Conservation (phyloP, 2,888 invertebrate species). For the Epistrophe eligans region DNA sequence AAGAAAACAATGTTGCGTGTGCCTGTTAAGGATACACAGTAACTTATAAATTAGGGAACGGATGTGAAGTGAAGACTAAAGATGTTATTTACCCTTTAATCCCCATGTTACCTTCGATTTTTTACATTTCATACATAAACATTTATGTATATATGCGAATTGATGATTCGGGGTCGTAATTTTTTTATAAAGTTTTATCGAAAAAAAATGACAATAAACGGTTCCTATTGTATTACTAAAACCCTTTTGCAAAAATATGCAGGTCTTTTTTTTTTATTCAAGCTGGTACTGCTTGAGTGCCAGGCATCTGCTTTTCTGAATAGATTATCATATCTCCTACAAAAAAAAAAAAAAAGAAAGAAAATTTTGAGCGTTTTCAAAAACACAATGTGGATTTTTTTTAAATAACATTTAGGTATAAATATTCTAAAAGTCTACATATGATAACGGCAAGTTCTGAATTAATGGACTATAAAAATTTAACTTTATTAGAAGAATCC, state of each 20-base stretch:
- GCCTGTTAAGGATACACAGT: not conserved
- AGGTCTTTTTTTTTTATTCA: conserved; percentile 18
- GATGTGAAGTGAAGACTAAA: conserved; percentile 13
- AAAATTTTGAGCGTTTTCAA: not conserved
- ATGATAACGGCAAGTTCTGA: no score
- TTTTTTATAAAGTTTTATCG: conserved; percentile 2
- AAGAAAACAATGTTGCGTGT: conserved; percentile 23
- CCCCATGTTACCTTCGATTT: not conserved
- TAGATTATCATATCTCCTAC: not conserved
- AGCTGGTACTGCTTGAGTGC: not conserved
- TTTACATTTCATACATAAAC: not conserved
- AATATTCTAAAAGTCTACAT: no score
- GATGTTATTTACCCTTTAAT: conserved; percentile 32
- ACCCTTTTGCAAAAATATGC: conserved; percentile 14
- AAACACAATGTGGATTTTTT: no score
- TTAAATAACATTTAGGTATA: no score
- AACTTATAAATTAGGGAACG: conserved; percentile 1
- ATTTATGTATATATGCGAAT: not conserved
- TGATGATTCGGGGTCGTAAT: conserved; percentile 19
- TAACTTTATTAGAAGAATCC: no score
- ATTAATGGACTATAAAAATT: no score
- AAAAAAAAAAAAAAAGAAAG: conserved; percentile 11
- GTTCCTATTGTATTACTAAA: not conserved
- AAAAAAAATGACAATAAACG: not conserved
- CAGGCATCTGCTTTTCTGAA: conserved; percentile 35